Evolutionary conservation across 2,888 invertebrate genomes (phyloP).

Genomic region (Criorhina ranunculi): DNA sequence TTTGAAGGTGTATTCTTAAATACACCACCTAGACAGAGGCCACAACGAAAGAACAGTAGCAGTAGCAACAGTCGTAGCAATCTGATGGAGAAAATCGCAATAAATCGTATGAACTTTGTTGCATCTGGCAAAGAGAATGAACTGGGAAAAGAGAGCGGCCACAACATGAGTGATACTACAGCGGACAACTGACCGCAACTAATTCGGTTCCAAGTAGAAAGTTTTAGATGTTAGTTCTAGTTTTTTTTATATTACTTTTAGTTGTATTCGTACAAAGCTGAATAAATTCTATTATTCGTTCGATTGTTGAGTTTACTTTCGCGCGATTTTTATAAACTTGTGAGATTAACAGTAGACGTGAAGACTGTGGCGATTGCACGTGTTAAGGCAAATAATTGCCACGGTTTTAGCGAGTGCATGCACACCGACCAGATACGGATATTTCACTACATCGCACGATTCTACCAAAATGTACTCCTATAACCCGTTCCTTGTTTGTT

Average conservation of each 20-base stretch:
- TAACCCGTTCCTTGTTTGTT: too few relatives aligned
- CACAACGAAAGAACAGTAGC: constrained; percentile 6
- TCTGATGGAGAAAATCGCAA: constrained; percentile 80
- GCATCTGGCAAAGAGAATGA: constrained; percentile 53
- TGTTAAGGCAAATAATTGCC: too few relatives aligned
- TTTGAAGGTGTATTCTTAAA: constrained; percentile 83
- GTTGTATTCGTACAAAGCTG: constrained; percentile 74
- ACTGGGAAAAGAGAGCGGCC: background rate
- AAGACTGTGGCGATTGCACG: too few relatives aligned
- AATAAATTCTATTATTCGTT: constrained; percentile 63
- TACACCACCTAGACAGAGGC: constrained; percentile 80
- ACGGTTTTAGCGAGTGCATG: too few relatives aligned
- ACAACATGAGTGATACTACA: constrained; percentile 3
- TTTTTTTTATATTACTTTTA: constrained; percentile 52
- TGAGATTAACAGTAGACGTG: background rate
- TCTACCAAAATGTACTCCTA: too few relatives aligned
- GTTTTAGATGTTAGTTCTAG: constrained; percentile 41
- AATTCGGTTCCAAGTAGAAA: constrained; percentile 13
- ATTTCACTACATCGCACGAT: too few relatives aligned
- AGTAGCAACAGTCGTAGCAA: constrained; percentile 73
- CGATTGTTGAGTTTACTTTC: background rate
- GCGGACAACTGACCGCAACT: constrained; percentile 18
- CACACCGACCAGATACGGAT: too few relatives aligned
- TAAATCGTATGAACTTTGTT: constrained; percentile 78
- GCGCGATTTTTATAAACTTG: too few relatives aligned